Evolutionary conservation across 2,797 vertebrate species (phyloP).

Genomic region (Brotula barbata): DNA sequence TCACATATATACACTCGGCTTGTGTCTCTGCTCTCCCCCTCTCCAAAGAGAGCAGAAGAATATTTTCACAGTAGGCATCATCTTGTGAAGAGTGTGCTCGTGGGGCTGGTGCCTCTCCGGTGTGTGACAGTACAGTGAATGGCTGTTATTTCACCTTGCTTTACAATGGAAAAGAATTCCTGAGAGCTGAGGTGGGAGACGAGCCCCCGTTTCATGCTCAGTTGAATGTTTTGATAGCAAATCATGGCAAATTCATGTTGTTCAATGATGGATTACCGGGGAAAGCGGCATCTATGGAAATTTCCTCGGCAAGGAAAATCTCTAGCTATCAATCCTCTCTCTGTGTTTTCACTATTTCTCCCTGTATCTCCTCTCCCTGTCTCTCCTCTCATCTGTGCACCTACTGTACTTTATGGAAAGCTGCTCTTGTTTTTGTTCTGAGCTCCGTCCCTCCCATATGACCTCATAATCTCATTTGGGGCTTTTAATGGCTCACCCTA

Average conservation of each 20-base stretch:
- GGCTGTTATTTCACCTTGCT: slow-evolving; percentile 61
- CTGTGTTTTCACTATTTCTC: slow-evolving; percentile 9
- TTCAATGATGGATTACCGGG: slow-evolving; percentile 55
- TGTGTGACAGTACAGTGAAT: slow-evolving; percentile 59
- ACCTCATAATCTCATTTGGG: slow-evolving; percentile 70
- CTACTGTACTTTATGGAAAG: slow-evolving; percentile 42
- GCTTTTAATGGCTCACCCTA: slow-evolving; percentile 61
- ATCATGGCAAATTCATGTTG: slow-evolving; percentile 64
- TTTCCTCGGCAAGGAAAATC: slow-evolving; percentile 43
- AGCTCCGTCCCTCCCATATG: slow-evolving; percentile 57
- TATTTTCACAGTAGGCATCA: slow-evolving; percentile 67
- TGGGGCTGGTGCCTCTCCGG: slow-evolving; percentile 46
- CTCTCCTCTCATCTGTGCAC: slow-evolving; percentile 17
- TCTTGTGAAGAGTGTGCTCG: slow-evolving; percentile 52
- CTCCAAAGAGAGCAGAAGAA: slow-evolving; percentile 56
- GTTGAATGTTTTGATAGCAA: slow-evolving; percentile 69
- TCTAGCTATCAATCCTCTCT: slow-evolving; percentile 17
- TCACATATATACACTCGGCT: slow-evolving; percentile 16
- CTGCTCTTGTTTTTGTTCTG: slow-evolving; percentile 53
- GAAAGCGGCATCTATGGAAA: slow-evolving; percentile 53
- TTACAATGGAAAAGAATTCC: slow-evolving; percentile 58
- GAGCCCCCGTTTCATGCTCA: slow-evolving; percentile 70
- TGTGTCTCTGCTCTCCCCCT: slow-evolving; percentile 17
- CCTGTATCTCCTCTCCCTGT: neutral
- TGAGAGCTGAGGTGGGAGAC: slow-evolving; percentile 50